These are phyloP conservation scores for Lamellibrachia satsuma DNA, from an alignment of 2,888 invertebrate species.

Conservation along the genomic window DNA sequence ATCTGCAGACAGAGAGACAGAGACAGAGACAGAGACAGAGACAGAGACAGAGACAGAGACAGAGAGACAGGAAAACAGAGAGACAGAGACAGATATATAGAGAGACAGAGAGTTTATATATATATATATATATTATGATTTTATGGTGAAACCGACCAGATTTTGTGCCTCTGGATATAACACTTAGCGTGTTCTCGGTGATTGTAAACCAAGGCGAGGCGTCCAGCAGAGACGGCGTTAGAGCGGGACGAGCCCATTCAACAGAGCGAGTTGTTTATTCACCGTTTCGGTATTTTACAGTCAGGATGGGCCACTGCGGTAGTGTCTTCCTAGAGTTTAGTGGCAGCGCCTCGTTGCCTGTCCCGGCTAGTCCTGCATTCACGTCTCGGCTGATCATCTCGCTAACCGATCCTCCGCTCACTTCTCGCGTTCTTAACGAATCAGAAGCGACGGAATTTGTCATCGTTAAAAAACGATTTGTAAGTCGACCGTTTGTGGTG, in stretches of 20 bases:
- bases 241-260: not conserved
- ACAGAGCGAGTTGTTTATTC: not conserved
- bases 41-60: too few species aligned
- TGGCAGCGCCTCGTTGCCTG: not conserved
- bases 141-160: too few species aligned
- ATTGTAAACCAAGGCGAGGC: not conserved
- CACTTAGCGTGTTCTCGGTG: too few species aligned
- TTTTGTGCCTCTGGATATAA: too few species aligned
- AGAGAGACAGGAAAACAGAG: too few species aligned
- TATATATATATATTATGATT: too few species aligned
- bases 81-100: too few species aligned
- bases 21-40: too few species aligned
- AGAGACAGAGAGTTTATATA: too few species aligned
- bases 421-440: not conserved
- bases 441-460: not conserved
- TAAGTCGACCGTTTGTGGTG: not conserved
- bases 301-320: not conserved
- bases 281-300: not conserved
- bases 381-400: not conserved
- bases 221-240: not conserved
- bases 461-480: conserved; percentile 17
- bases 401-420: not conserved
- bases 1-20: too few species aligned
- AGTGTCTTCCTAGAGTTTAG: not conserved
- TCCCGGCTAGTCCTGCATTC: not conserved